Evolutionary conservation across 2,113 vertebrate genomes (phyloP), one percentile per base, ranked within the genome.

Genomic region (Hepsetus odoe): DNA sequence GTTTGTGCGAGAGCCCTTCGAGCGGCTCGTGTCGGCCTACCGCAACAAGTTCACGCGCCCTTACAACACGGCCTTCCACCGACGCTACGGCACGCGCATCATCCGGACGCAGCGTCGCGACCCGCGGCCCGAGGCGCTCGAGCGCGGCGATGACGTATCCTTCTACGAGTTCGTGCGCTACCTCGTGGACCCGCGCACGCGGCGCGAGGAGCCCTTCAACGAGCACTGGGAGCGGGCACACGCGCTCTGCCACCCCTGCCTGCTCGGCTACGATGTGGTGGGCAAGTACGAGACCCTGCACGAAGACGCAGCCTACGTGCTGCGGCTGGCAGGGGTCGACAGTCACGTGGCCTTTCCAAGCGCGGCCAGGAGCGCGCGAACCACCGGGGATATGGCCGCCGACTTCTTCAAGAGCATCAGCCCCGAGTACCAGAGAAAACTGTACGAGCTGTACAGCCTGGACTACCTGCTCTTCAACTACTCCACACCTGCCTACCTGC

Each of bases 381-480:
- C 95, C 0, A 94, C 93, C 0, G 92, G 92, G 0, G 84, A 93
- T 82, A 95, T 94, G 90, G 93, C 96, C 0, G 94, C 91, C 0
- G 91, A 86, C 80, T 97, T 95, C 88, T 99, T 98, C 67, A 90
- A 92, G 83, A 90, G 95, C 78, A 93, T 99, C 90, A 96, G 92
- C 80, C 94, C 95, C 3, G 96, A 95, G 79, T 97, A 96, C 86
- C 96, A 98, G 90, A 94, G 90, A 82, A 96, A 94, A 85, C 95
- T 99, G 70, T 97, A 94, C 78, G 96, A 96, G 84, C 90, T 98
- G 76, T 99, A 98, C 84, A 93, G 92, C 74, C 96, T 98, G 96
- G 97, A 99, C 89, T 99, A 96, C 76, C 86, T 97, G 80, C 94
- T 99, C 26, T 98, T 98, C 80, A 98, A 99, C 85, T 99, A 99